Percentiles rank a stretch among this genome's conserved stretches.
Conservation (phyloP, 2,888 invertebrate genomes). For the Tyria jacobaeae region DNA sequence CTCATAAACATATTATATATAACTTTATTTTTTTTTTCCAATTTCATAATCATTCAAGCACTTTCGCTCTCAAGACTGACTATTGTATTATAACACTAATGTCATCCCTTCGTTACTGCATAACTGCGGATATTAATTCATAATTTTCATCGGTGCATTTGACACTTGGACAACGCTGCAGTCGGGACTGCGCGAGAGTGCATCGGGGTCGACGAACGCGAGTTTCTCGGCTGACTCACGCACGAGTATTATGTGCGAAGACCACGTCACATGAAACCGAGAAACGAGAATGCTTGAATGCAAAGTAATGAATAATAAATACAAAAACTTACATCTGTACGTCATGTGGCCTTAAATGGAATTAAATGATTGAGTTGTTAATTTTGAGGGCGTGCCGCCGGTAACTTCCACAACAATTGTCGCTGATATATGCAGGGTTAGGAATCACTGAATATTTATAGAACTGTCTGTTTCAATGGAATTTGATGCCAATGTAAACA, state of each 20-base stretch:
- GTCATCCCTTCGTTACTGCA: background rate
- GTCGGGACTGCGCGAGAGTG: slow-evolving; percentile 43
- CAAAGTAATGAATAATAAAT: background rate
- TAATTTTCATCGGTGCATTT: slow-evolving; percentile 43
- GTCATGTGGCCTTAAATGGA: background rate
- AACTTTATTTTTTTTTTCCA: no score
- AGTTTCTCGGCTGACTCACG: slow-evolving; percentile 52
- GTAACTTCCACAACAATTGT: background rate
- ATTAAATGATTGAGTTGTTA: background rate
- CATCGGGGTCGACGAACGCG: slow-evolving; percentile 54
- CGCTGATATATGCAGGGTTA: background rate
- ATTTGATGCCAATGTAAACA: background rate
- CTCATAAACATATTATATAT: no score
- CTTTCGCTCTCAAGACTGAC: no score
- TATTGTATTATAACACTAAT: no score
- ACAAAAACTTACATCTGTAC: slow-evolving; percentile 1
- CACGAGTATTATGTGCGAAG: slow-evolving; percentile 43
- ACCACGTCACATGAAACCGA: slow-evolving; percentile 25
- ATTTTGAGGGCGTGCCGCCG: slow-evolving; percentile 5
- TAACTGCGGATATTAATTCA: background rate
- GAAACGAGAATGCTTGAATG: slow-evolving; percentile 15
- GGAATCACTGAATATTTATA: background rate
- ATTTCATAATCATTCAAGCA: no score
- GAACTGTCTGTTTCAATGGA: background rate
- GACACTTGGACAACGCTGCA: slow-evolving; percentile 47